Evolutionary conservation across 2,797 vertebrate species (phyloP), one percentile per base, ranked within the genome.

Genomic region (Leptodactylus fallax): DNA sequence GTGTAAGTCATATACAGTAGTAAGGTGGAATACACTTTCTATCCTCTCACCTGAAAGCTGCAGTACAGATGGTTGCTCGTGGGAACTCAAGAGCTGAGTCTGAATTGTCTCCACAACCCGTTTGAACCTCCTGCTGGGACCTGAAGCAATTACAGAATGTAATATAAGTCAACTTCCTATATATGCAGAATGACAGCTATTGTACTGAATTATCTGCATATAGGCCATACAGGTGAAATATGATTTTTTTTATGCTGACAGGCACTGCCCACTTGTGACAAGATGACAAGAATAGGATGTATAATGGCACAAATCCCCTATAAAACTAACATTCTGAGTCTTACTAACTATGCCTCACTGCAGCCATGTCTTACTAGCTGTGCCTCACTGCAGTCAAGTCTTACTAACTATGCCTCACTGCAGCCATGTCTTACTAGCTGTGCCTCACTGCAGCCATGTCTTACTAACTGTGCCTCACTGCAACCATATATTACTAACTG

Each of bases 31-130:
- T 63, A 27, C 11, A 27, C 47, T 36, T 67, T 56, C 71, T 80
- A 19, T 21, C 45, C 58, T 13, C 51, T 98, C 95, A 99, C 98
- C 98, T 95, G 98, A 96, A 94, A 99, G 94, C 94, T 99, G 98
- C 93, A 98, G 98, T 94, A 98, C 97, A 12, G 97, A 96, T 3
- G 97, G 97, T 95, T 98, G 98, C 92, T 98, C 98, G 9, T 99
- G 97, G 94, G 98, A 96, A 95, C 98, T 99, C 95, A 99, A 95
- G 95, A 99, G 96, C 95, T 99, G 98, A 89, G 97, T 96, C 96
- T 99, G 98, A 94, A 99, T 99, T 79, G 98, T 98, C 97, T 99
- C 98, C 93, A 99, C 97, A 92, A 99, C 98, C 93, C 98, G 97
- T 95, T 99, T 99, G 92, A 99, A 99, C 90, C 98, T 97, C 90